Evolutionary conservation across 2,113 vertebrate genomes (phyloP), one percentile per base, ranked within the genome.

Genomic region (Centropristis striata): DNA sequence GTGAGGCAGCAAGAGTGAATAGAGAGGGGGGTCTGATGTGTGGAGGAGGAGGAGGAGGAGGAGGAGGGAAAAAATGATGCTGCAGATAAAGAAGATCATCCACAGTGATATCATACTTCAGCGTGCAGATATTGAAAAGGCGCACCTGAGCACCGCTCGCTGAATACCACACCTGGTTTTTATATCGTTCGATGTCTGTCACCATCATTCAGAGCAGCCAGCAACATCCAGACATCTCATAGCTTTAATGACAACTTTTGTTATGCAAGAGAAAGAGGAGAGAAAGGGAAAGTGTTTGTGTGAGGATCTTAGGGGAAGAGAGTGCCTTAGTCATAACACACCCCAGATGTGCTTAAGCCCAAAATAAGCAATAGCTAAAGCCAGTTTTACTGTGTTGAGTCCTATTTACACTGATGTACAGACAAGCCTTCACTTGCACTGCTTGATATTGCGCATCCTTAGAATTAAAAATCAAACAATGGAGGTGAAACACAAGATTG

Each of bases 331-430:
- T 83, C 71, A 63, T 85, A 90, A 92, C 84, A 86, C 72, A 71
- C 28, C 71, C 85, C 81, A 86, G 73, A 88, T 90, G 88, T 81
- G 60, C 80, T 68, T 86, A 82, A 88, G 55, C 78, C 65, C 74
- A 80, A 85, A 91, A 88, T 87, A 90, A 90, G 82, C 86, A 91
- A 75, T 4, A 66, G 58, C 77, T 80, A 67, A 81, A 78, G 69
- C 58, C 74, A 54, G 47, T 77, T 86, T 82, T 65, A 68, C 57
- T 72, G 65, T 77, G 65, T 60, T 64, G 70, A 61, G 61, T 74
- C 71, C 37, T 76, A 73, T 87, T 85, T 67, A 80, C 57, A 72
- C 37, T 69, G 68, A 81, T 37, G 64, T 51, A 27, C 75, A 76
- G 67, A 57, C 77, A 78, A 78, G 79, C 58, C 79, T 55, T 82